Conservation (phyloP, 1,140 invertebrate species). For the Euura lappo region DNA sequence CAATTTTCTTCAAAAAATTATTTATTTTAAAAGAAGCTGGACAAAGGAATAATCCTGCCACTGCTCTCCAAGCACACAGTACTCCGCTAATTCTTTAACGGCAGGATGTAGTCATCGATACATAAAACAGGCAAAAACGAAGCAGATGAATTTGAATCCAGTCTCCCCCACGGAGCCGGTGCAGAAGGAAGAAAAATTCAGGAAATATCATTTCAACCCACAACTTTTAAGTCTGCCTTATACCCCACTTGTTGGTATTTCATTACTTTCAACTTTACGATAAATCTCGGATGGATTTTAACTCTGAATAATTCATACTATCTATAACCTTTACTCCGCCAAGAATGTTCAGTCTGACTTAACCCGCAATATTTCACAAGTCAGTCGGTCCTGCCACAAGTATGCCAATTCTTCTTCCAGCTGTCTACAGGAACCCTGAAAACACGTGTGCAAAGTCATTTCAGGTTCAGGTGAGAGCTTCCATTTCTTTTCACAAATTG, state of each 20-base stretch:
- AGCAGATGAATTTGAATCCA: not conserved
- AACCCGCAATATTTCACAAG: not conserved
- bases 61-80: not conserved
- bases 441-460: not conserved
- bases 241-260: constrained; percentile 3
- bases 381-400: not conserved
- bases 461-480: no score
- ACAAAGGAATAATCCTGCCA: not conserved
- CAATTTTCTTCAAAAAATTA: not conserved
- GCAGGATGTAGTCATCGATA: not conserved
- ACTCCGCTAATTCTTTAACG: not conserved
- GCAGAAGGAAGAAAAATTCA: not conserved
- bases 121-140: not conserved
- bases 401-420: not conserved
- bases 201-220: not conserved
- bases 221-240: not conserved
- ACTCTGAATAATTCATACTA: constrained; percentile 3
- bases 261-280: constrained; percentile 3
- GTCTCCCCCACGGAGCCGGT: no score
- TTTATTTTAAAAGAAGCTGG: not conserved
- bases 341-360: constrained; percentile 2
- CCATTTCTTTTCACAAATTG: no score
- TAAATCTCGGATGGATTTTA: constrained; percentile 1
- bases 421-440: not conserved
- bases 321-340: not conserved